Base-by-base conservation (phyloP, 2,113 vertebrate species). In the Syngnathus scovelli region DNA sequence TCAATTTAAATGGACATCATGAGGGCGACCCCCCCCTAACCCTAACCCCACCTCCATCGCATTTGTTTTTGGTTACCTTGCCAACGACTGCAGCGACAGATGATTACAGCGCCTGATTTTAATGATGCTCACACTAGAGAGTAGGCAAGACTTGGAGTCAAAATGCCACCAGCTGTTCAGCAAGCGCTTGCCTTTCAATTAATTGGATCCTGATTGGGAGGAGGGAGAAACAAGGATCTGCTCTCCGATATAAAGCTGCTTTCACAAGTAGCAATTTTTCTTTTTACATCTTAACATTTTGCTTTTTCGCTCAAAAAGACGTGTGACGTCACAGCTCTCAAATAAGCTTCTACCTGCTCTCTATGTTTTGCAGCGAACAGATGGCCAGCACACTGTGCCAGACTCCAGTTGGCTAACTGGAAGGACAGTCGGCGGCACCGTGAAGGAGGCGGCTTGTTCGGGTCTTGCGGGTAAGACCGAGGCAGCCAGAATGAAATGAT, bases 131-230 rank as follows among this genome's bases (percentile, higher is more conserved):
- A 87, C 89, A 90, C 89, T 82, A 75, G 90, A 92, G 91, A 90
- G 79, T 88, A 90, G 89, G 86, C 83, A 93, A 83, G 90, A 93
- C 89, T 93, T 89, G 92, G 82, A 92, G 85, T 90, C 85, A 87
- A 94, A 93, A 93, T 91, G 90, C 89, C 89, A 93, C 86, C 89
- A 94, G 91, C 89, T 93, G 90, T 92, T 92, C 88, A 82, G 88
- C 61, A 90, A 33, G 41, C 41, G 12, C 89, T 90, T 92, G 83
- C 84, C 87, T 88, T 33, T 84, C 85, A 92, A 93, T 90, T 93
- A 90, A 94, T 83, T 93, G 90, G 90, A 90, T 91, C 90, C 88
- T 87, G 90, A 90, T 88, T 86, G 81, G 76, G 61, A 73, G 48
- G 49, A 79, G 81, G n/a, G n/a, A 87, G 85, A 83, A 82, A 80